Evolutionary conservation across 2,888 invertebrate genomes (phyloP).

Genomic region (Spilarctia lutea): DNA sequence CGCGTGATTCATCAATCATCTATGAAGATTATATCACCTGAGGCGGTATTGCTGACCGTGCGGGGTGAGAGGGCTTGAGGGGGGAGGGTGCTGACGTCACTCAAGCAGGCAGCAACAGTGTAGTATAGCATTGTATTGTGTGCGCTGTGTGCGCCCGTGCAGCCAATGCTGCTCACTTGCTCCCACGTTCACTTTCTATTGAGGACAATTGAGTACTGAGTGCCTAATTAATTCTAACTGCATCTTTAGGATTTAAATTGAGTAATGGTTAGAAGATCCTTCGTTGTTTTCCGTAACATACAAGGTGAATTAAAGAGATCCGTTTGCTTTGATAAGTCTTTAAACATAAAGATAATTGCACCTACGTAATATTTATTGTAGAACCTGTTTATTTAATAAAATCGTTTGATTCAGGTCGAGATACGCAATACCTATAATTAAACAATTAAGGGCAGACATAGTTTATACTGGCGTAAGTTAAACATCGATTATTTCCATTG

Average conservation of each 20-base stretch:
- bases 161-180: slow-evolving; percentile 44
- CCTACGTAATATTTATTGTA: slow-evolving; percentile 1
- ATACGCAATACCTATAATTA: slow-evolving; percentile 29
- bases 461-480: slow-evolving; percentile 27
- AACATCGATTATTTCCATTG: slow-evolving; percentile 62
- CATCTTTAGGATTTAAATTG: slow-evolving; percentile 22
- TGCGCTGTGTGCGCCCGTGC: slow-evolving; percentile 46
- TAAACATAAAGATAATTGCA: neutral
- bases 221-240: slow-evolving; percentile 52
- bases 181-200: slow-evolving; percentile 79
- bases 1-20: slow-evolving; percentile 48
- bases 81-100: slow-evolving; percentile 52
- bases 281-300: neutral
- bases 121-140: slow-evolving; percentile 5
- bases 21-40: slow-evolving; percentile 53
- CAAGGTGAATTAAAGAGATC: neutral
- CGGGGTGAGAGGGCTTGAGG: slow-evolving; percentile 25
- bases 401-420: slow-evolving; percentile 8
- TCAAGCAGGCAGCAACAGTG: slow-evolving; percentile 27
- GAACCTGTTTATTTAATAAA: slow-evolving; percentile 12
- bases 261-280: slow-evolving; percentile 17
- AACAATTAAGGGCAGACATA: slow-evolving; percentile 43
- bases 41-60: slow-evolving; percentile 42
- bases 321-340: neutral
- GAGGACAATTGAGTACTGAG: slow-evolving; percentile 50